Base-by-base conservation (phyloP, 2,113 vertebrate species). In the Prietella phreatophila region DNA sequence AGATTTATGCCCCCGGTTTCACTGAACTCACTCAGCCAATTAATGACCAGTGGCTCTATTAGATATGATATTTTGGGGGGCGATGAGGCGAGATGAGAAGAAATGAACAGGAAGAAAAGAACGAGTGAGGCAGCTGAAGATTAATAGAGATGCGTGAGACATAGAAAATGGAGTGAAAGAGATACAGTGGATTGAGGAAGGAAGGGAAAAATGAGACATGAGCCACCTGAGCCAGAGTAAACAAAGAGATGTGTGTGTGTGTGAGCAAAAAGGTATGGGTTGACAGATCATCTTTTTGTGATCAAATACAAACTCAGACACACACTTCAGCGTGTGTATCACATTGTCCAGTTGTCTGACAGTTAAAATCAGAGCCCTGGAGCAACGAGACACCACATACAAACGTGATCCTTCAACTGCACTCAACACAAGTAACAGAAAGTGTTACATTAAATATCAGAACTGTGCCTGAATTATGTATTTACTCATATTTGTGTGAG, bases 1-100 rank as follows among this genome's bases (percentile, higher is more conserved):
- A 94, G 95, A 95, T 95, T 95, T 95, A 93, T 91, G 91, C 92
- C 93, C 89, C 93, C 92, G 94, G 94, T 95, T 95, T 94, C 27
- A 95, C 79, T 86, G 87, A 86, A 91, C 90, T 92, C 93, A 93
- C 94, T 95, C 94, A 93, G 92, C 94, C 94, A 95, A 95, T 95
- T 96, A 95, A 95, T 94, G 93, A 95, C 93, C 92, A 91, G 89
- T 92, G 93, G 89, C 91, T 93, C 91, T 92, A 93, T 94, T 94
- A 93, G 94, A 95, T 92, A 93, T 75, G 65, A 85, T 78, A 87
- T 85, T 65, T 82, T 79, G 56, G 85, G 67, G 84, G 58, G 81
- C 55, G 53, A 87, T 89, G 84, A 56, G 61, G n/a, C 60, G 42
- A 60, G 30, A 39, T 84, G 86, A 69, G 84, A n/a, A 56, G 83